Evolutionary conservation across 2,888 invertebrate genomes (phyloP).

Genomic region (Lucinisca nassula): DNA sequence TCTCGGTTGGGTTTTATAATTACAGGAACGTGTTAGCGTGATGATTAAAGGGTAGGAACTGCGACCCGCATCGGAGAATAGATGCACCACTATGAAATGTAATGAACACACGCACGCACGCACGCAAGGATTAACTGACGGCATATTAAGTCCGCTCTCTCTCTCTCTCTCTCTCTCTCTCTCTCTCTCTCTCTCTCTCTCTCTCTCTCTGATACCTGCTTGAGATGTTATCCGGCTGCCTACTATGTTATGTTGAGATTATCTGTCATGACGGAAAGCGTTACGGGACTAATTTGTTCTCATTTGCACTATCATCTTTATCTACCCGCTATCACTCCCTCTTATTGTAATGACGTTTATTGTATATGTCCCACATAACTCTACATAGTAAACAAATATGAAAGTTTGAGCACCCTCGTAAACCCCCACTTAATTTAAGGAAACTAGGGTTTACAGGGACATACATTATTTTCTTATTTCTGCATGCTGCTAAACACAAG

Average conservation of each 20-base stretch:
- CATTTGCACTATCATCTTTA: not conserved
- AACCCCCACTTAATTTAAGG: too few species aligned
- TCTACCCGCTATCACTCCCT: not conserved
- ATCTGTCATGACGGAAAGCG: not conserved
- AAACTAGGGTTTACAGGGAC: too few species aligned
- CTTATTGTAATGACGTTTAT: not conserved
- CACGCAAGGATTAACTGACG: too few species aligned
- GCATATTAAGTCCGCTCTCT: not conserved
- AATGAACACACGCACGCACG: too few species aligned
- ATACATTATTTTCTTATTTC: too few species aligned
- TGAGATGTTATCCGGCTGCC: not conserved
- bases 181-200: conserved; percentile 28
- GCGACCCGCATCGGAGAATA: too few species aligned
- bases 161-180: conserved; percentile 23
- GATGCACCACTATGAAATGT: too few species aligned
- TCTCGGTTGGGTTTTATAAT: too few species aligned
- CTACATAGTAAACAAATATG: not conserved
- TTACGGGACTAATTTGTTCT: not conserved
- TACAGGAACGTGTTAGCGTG: too few species aligned
- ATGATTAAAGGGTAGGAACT: too few species aligned
- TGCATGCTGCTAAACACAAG: too few species aligned
- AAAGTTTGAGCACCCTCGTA: too few species aligned
- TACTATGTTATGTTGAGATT: not conserved
- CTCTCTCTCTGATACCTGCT: not conserved
- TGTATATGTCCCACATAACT: not conserved